Evolutionary conservation across 2,888 invertebrate genomes (phyloP).

Genomic region (Philopedon plagiatum): DNA sequence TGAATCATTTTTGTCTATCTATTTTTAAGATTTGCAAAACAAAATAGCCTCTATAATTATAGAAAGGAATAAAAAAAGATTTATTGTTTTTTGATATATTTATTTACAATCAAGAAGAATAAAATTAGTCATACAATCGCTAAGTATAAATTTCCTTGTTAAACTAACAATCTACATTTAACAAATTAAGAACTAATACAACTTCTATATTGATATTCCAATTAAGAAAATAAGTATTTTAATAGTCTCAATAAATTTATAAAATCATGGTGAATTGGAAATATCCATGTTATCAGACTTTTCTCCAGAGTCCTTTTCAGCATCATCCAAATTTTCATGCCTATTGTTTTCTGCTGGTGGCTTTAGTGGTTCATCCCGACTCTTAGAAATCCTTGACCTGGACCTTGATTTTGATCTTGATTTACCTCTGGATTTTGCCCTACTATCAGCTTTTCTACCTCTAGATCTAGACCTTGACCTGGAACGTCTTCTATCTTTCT

Average conservation of each 20-base stretch:
- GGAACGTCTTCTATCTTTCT: constrained; percentile 54
- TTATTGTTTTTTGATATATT: background rate
- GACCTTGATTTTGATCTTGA: constrained; percentile 58
- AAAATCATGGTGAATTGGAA: constrained; percentile 79
- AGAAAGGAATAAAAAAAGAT: background rate
- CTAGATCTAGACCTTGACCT: constrained; percentile 51
- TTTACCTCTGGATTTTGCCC: constrained; percentile 62
- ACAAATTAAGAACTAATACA: background rate
- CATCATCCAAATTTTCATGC: constrained; percentile 68
- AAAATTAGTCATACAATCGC: background rate
- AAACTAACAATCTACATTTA: too few relatives aligned
- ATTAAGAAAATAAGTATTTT: background rate
- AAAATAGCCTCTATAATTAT: too few relatives aligned
- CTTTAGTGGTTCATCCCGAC: constrained; percentile 45
- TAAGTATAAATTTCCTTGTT: too few relatives aligned
- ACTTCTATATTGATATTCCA: background rate
- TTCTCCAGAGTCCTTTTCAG: constrained; percentile 70
- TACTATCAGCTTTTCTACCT: constrained; percentile 37
- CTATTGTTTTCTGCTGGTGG: constrained; percentile 52
- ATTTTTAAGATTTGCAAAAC: too few relatives aligned
- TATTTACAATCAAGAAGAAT: background rate
- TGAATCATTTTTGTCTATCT: too few relatives aligned
- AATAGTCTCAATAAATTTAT: constrained; percentile 46
- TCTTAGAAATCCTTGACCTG: constrained; percentile 53
- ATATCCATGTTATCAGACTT: constrained; percentile 85